Conservation (phyloP, 2,888 invertebrate genomes). For the Diachrysia chrysitis region DNA sequence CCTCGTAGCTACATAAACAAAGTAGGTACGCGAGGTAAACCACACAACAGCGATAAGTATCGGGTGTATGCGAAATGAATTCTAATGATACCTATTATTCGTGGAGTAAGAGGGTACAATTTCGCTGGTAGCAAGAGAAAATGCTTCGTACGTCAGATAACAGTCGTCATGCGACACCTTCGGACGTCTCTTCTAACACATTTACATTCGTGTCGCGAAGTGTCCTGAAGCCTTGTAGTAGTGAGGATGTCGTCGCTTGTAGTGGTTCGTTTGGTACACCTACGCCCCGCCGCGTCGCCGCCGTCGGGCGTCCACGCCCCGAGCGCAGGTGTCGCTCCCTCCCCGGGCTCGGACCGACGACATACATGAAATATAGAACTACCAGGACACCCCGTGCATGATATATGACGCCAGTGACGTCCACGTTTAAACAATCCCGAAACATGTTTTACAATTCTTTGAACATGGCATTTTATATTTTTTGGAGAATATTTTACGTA, state of each 20-base stretch:
- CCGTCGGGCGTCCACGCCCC: slow-evolving; percentile 26
- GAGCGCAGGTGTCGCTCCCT: slow-evolving; percentile 72
- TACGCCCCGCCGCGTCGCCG: slow-evolving; percentile 20
- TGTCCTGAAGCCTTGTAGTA: slow-evolving; percentile 58
- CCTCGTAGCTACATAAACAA: slow-evolving; percentile 64
- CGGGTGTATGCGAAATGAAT: slow-evolving; percentile 70
- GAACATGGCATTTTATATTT: slow-evolving; percentile 52
- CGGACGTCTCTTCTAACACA: slow-evolving; percentile 74
- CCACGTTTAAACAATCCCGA: slow-evolving; percentile 67
- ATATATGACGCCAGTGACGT: slow-evolving; percentile 75
- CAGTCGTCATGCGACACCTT: slow-evolving; percentile 74
- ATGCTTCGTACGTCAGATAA: slow-evolving; percentile 72
- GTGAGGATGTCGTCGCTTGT: slow-evolving; percentile 42
- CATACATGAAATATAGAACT: slow-evolving; percentile 79
- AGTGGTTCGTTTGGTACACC: slow-evolving; percentile 11
- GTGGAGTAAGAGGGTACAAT: slow-evolving; percentile 60
- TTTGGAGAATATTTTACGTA: slow-evolving; percentile 21
- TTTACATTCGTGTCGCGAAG: slow-evolving; percentile 76
- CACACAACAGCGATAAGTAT: slow-evolving; percentile 65
- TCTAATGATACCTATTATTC: slow-evolving; percentile 69
- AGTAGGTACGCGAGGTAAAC: slow-evolving; percentile 55
- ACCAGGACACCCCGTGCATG: slow-evolving; percentile 73
- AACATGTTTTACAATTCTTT: slow-evolving; percentile 61
- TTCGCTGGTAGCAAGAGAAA: slow-evolving; percentile 65
- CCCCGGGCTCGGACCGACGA: slow-evolving; percentile 63